phyloP scores from a whole-genome alignment of 2,797 vertebrate species.

The Gobio occitaniae region DNA sequence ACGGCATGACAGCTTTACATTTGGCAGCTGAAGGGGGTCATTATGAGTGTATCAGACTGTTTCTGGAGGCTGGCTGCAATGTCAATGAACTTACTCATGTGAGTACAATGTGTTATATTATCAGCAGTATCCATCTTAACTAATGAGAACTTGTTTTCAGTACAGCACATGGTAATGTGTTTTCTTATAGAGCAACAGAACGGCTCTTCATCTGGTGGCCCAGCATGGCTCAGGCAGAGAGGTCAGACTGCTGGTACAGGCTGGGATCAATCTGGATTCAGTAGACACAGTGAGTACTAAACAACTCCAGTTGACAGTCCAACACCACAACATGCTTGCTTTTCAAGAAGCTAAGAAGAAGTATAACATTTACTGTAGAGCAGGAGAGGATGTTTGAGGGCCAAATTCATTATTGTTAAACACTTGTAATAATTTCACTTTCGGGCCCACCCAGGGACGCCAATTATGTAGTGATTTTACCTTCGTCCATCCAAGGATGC shows the following conservation, averaged over 20 bases:
- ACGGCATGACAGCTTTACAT: conserved; percentile 85
- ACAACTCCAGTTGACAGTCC: not conserved
- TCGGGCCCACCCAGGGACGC: too few relatives aligned
- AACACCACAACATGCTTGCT: not conserved
- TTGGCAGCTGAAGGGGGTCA: conserved; percentile 80
- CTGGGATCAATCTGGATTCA: conserved; percentile 76
- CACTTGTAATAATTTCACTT: not conserved
- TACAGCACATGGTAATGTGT: not conserved
- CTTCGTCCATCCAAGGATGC: too few relatives aligned
- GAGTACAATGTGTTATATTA: conserved; percentile 42
- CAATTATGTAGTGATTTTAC: too few relatives aligned
- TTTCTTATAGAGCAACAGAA: conserved; percentile 81
- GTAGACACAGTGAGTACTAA: conserved; percentile 80
- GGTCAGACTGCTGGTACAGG: conserved; percentile 77
- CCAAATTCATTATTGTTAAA: not conserved
- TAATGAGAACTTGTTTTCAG: not conserved
- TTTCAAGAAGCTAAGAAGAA: not conserved
- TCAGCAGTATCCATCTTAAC: not conserved
- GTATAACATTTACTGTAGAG: not conserved
- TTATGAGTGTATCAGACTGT: conserved; percentile 75
- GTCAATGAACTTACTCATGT: conserved; percentile 83
- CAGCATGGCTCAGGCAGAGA: conserved; percentile 76
- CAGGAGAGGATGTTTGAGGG: not conserved
- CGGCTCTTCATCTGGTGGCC: conserved; percentile 84
- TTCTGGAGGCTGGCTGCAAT: conserved; percentile 80